A percentile compares a stretch with the other conserved stretches of the same genome.
Evolutionary conservation across 2,113 vertebrate genomes (phyloP).

Genomic region (Lampris incognitus): DNA sequence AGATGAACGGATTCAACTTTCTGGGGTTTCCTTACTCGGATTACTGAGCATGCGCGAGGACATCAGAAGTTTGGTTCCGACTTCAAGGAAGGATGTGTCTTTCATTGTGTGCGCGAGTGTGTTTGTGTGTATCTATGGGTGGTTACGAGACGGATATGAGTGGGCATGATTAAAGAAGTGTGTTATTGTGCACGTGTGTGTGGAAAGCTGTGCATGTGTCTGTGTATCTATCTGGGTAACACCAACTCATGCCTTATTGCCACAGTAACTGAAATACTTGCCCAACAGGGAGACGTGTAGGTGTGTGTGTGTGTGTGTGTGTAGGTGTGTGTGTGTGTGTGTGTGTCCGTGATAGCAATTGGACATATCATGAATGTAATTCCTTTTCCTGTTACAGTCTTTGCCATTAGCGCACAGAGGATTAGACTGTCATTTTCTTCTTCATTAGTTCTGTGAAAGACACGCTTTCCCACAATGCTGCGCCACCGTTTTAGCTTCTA

Average conservation of each 20-base stretch:
- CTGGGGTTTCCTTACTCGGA: too few species aligned
- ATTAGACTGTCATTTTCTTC: slow-evolving; percentile 55
- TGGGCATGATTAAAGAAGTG: slow-evolving; percentile 1
- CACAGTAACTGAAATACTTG: too few species aligned
- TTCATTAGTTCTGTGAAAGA: slow-evolving; percentile 43
- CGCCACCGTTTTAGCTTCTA: slow-evolving; percentile 39
- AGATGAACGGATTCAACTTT: too few species aligned
- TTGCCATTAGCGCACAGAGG: slow-evolving; percentile 2
- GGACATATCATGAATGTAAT: background rate
- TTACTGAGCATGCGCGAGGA: too few species aligned
- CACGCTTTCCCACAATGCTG: background rate
- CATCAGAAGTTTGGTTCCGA: too few species aligned
- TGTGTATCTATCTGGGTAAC: background rate
- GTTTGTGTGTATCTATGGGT: background rate
- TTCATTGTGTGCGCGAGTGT: background rate
- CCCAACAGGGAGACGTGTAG: too few species aligned
- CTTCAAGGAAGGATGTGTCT: background rate
- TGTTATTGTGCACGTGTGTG: background rate
- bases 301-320: slow-evolving; percentile 1
- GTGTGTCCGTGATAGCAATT: background rate
- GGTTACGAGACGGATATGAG: background rate
- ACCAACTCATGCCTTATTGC: too few species aligned
- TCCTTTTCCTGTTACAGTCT: slow-evolving; percentile 15
- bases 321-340: slow-evolving; percentile 11
- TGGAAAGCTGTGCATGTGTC: slow-evolving; percentile 4